These are phyloP conservation scores for Ianthella basta DNA, from an alignment of 37 sponge, comb jelly and placozoan genomes.

Conservation along the genomic window DNA sequence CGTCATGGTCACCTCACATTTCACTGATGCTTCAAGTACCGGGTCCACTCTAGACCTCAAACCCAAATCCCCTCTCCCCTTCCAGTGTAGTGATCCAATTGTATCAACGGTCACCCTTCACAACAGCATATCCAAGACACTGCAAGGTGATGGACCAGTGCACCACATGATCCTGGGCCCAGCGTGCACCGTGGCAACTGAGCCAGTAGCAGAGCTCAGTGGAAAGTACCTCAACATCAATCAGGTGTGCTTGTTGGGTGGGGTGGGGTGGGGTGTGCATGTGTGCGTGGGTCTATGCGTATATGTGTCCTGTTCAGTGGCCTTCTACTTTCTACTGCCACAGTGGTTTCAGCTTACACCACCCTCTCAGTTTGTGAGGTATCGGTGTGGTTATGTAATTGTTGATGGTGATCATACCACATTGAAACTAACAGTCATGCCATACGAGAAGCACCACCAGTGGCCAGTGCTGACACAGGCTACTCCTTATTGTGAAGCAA, in stretches of 20 bases:
- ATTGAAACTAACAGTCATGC: too few species aligned
- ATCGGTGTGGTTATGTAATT: too few species aligned
- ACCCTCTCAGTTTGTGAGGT: too few species aligned
- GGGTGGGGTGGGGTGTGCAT: neutral
- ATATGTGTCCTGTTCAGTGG: neutral
- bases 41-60: neutral
- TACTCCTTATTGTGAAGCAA: too few species aligned
- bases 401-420: too few species aligned
- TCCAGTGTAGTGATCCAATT: neutral
- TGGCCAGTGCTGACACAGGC: too few species aligned
- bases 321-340: too few species aligned
- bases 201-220: neutral
- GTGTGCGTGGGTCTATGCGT: neutral
- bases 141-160: neutral
- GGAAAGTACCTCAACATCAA: slow-evolving; percentile 9
- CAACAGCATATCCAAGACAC: neutral
- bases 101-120: neutral
- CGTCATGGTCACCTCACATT: neutral
- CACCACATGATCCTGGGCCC: slow-evolving; percentile 28
- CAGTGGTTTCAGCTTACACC: too few species aligned
- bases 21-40: neutral
- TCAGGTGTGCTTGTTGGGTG: neutral
- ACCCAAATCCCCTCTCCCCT: neutral
- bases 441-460: too few species aligned
- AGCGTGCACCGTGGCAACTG: slow-evolving; percentile 14